Base-by-base conservation (phyloP, 2,888 invertebrate genomes). In the Chrysolina oricalcia region DNA sequence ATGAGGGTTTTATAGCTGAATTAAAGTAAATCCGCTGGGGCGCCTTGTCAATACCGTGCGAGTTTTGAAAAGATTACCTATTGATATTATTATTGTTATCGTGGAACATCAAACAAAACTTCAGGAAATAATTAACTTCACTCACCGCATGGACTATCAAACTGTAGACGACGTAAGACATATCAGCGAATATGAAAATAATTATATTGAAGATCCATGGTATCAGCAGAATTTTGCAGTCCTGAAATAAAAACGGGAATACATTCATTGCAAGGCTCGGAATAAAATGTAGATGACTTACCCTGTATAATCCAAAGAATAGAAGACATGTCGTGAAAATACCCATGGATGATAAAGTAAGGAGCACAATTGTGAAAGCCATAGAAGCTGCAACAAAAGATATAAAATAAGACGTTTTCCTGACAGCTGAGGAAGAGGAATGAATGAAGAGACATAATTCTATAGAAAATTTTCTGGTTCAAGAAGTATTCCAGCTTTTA, bases 121-220 rank as follows among this genome's bases (percentile, higher is more conserved):
- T 53, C 21, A 1, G 11, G 10, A 3, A 13, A 21, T 11, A 11
- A 19, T 19, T 10, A 11, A 19, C 8, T 11, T 10, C 35, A 89
- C 91, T 92, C 88, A 94, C 94, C 84, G 93, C 92, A 86, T 92
- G 92, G 53, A 92, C 88, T 75, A 92, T 88, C 82, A 94, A 91
- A 78, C 94, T 88, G 84, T 94, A 94, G 27, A 93, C 82, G 27
- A 93, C 90, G 84, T 95, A 94, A 13, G 91, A 87, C 63, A 94
- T 87, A 86, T 95, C 95, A 64, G 94, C 91, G 40, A 92, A 83
- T 27, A 93, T 92, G 85, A 93, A 93, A 75, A 92, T 84, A 9
- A 91, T 89, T 88, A 95, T 92, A 9, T 92, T 90, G 50, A 92
- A 86, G 69, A 96, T 91, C 95, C 96, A 96, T 0, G 96, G 96